Evolutionary conservation across 2,797 vertebrate species (phyloP), one percentile per base, ranked within the genome.

Genomic region (Schizopygopsis pylzovi): DNA sequence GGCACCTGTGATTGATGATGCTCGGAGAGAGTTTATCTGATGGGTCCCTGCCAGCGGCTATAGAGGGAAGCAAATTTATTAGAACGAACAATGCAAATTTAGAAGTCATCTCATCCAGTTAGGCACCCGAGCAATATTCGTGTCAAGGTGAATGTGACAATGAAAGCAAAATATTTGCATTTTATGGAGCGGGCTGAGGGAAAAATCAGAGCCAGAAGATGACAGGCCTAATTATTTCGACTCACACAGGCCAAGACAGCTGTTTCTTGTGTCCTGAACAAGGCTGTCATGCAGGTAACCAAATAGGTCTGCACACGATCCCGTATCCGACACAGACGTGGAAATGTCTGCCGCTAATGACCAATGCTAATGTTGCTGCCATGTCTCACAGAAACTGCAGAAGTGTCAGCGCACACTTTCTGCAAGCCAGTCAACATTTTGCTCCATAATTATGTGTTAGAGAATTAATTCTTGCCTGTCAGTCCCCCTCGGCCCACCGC

Each of bases 121-220:
- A 98, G 97, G 97, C 97, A 94, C 97, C 95, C 94, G 96, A 96
- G 97, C 98, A 98, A 99, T 99, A 99, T 97, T 97, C 97, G 96
- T 99, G 98, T 99, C 98, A 99, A 99, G 98, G 98, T 99, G 98
- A 99, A 97, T 98, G 97, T 99, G 98, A 99, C 98, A 99, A 99
- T 98, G 98, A 99, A 99, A 99, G 98, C 97, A 97, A 98, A 98
- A 97, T 98, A 99, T 99, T 99, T 99, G 98, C 98, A 99, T 99
- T 99, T 99, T 96, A 97, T 97, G 97, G 96, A 97, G 97, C 96
- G 95, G 96, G 97, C 97, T 98, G 98, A 98, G 97, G 97, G 97
- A 61, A 87, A 86, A 98, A 99, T 98, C 98, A 98, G 98, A 98
- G 98, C 94, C 61, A 91, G 75, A 88, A 97, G 97, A 98, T 99